Conservation (phyloP, 2,888 invertebrate genomes). For the Dione juno region DNA sequence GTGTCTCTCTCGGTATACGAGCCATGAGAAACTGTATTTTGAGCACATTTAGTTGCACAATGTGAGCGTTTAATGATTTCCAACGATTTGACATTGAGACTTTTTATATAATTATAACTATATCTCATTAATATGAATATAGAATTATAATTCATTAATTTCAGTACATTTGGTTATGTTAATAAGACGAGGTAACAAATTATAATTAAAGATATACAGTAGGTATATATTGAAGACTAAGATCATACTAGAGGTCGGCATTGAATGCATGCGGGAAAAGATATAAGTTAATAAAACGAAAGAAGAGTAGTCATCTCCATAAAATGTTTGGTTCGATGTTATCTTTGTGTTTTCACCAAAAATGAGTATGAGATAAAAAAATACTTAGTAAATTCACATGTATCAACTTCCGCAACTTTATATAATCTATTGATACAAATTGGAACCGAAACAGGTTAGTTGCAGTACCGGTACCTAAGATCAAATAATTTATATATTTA, state of each 20-base stretch:
- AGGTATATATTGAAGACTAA: not conserved
- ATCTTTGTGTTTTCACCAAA: not conserved
- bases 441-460: not conserved
- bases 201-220: too few species aligned
- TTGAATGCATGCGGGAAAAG: not conserved
- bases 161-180: too few species aligned
- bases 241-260: not conserved
- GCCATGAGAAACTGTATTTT: constrained; percentile 48
- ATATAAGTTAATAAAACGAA: not conserved
- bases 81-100: constrained; percentile 9
- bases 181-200: too few species aligned
- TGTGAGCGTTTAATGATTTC: constrained; percentile 35
- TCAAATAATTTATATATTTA: constrained; percentile 16
- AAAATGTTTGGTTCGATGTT: not conserved
- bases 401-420: too few species aligned
- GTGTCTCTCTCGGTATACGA: constrained; percentile 44
- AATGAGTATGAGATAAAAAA: not conserved
- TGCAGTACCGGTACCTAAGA: not conserved
- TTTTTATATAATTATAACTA: not conserved
- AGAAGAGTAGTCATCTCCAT: not conserved
- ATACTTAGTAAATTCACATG: too few species aligned
- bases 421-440: too few species aligned
- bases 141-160: not conserved
- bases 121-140: not conserved
- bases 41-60: constrained; percentile 42